Evolutionary conservation across 2,113 vertebrate genomes (phyloP).

Genomic region (Thamnaconus septentrionalis): DNA sequence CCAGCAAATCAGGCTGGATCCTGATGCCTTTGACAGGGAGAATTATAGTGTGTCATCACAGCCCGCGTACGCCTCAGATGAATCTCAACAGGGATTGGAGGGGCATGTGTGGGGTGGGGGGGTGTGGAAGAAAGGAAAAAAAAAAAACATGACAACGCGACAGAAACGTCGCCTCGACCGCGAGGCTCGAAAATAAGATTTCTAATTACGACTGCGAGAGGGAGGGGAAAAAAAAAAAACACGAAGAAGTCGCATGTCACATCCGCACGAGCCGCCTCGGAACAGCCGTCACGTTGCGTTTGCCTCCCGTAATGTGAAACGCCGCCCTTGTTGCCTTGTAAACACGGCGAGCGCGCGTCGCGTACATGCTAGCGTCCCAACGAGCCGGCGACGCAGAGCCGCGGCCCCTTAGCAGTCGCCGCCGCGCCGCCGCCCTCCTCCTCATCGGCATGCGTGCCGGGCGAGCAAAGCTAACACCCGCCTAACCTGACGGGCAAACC

Average conservation of each 20-base stretch:
- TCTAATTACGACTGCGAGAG: constrained; percentile 13
- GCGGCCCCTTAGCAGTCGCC: too few species aligned
- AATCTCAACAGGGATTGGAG: constrained; percentile 28
- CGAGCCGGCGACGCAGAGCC: too few species aligned
- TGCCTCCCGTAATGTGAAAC: too few species aligned
- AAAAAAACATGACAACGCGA: constrained; percentile 40
- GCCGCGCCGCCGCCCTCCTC: not conserved
- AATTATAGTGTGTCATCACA: constrained; percentile 63
- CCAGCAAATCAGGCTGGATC: constrained; percentile 54
- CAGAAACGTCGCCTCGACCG: constrained; percentile 4
- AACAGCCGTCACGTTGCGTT: too few species aligned
- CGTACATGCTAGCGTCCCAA: too few species aligned
- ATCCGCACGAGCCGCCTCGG: too few species aligned
- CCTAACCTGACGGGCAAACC: constrained; percentile 36
- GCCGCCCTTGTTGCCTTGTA: too few species aligned
- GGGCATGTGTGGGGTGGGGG: constrained; percentile 30
- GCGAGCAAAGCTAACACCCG: constrained; percentile 13
- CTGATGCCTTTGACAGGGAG: constrained; percentile 63
- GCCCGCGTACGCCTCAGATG: constrained; percentile 34
- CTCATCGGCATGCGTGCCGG: constrained; percentile 53
- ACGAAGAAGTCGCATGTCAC: too few species aligned
- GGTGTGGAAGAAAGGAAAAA: constrained; percentile 33
- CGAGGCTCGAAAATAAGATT: too few species aligned
- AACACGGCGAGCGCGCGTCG: too few species aligned
- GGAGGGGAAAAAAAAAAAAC: too few species aligned